phyloP scores from a whole-genome alignment of 2,113 vertebrate species.

The Odocoileus hemionus region DNA sequence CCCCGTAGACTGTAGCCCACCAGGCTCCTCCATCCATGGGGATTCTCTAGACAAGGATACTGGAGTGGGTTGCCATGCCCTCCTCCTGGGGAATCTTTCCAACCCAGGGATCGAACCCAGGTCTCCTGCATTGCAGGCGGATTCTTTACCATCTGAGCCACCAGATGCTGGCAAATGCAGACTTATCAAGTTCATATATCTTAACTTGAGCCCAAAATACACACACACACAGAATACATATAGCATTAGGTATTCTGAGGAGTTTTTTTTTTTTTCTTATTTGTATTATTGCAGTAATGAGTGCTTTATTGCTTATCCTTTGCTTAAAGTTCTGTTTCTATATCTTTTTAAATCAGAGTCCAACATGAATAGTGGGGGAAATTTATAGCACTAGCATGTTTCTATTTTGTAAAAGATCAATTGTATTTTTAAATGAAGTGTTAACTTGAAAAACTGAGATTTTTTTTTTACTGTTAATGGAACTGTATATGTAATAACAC shows the following conservation, averaged over 20 bases:
- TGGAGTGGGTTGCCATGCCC: neutral
- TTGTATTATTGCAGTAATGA: neutral
- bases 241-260: neutral
- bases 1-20: neutral
- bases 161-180: neutral
- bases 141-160: neutral
- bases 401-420: conserved; percentile 58
- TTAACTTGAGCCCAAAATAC: neutral
- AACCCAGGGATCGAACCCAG: neutral
- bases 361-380: neutral
- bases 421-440: conserved; percentile 65
- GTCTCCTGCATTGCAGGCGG: neutral
- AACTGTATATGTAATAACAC: conserved; percentile 42
- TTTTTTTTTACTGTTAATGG: conserved; percentile 54
- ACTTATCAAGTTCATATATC: neutral
- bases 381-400: neutral
- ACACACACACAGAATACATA: neutral
- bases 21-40: neutral
- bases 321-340: conserved; percentile 40
- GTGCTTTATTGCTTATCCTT: neutral
- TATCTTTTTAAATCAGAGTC: neutral
- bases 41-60: neutral
- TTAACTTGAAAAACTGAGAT: conserved; percentile 59
- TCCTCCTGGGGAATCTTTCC: neutral
- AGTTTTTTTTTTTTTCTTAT: neutral